Percentiles rank a stretch among this genome's conserved stretches.
These are phyloP conservation scores for Esox lucius DNA, from an alignment of 2,797 vertebrate genomes.

Conservation along the genomic window DNA sequence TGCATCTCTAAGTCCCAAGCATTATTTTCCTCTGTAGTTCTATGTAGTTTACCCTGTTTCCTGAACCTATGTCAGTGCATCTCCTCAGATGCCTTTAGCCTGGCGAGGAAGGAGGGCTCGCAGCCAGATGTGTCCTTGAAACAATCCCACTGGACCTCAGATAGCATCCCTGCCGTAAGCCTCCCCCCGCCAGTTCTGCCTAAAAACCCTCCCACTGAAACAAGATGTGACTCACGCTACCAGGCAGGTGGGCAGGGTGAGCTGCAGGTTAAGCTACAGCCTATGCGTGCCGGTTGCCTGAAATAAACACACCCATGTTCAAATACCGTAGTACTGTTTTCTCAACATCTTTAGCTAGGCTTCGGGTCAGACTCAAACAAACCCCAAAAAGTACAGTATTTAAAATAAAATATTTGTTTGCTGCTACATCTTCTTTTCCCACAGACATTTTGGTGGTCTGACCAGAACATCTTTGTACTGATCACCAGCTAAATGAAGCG, in stretches of 20 bases:
- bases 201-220: not conserved
- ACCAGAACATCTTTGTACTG: slow-evolving; percentile 27
- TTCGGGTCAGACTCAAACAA: not conserved
- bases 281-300: not conserved
- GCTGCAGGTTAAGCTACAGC: not conserved
- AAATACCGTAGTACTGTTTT: not conserved
- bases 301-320: not conserved
- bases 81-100: not conserved
- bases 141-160: not conserved
- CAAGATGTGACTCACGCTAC: not conserved
- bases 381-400: not conserved
- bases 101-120: not conserved
- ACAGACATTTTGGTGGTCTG: not conserved
- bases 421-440: not conserved
- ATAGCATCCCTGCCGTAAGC: not conserved
- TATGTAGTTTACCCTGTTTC: not conserved
- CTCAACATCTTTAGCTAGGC: not conserved
- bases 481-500: slow-evolving; percentile 39
- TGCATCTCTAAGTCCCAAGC: too few species aligned
- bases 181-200: not conserved
- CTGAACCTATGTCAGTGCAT: not conserved
- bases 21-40: too few species aligned
- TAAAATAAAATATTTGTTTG: not conserved
- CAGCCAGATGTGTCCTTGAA: not conserved
- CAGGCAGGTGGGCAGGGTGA: not conserved